Evolutionary conservation across 2,888 invertebrate species (phyloP), one percentile per base, ranked within the genome.

Genomic region (Hypomecis punctinalis): DNA sequence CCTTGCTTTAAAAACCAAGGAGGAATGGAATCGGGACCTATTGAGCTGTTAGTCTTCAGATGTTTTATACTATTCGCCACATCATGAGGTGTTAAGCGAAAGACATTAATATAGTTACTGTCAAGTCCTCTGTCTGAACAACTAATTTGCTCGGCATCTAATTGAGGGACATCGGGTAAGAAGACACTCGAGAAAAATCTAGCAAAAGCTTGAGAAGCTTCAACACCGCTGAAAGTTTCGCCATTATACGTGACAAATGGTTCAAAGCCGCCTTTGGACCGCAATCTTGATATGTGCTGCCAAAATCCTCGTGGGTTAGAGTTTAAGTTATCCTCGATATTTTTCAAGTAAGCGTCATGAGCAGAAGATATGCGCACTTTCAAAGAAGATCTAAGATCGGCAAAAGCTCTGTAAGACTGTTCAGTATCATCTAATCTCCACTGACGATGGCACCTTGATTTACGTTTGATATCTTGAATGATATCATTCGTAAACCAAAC

Each of bases 201-300:
- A 6, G 54, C 61, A 36, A 61, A 61, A 6, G 55, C 55, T 9
- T 61, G 39, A 6, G 61, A 11, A 5, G 61, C 61, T 9, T 35
- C 37, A 0, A 23, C 8, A 0, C 54, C 61, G 37, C 39, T 23
- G 11, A 47, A 43, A 0, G 43, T 42, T 10, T n/a, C 8, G 10
- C 43, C 54, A 43, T 61, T n/a, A 13, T 57, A 57, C 1, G 33
- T 57, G 5, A 63, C 39, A 3, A 0, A 36, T 10, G 62, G 57
- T 36, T 57, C 62, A 40, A 63, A 63, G 10, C 63, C 47, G 5
- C 54, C 54, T 33, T 55, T 55, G 3, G 43, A 55, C 11, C 36
- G 40, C 35, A 55, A 43, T n/a, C 46, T 53, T 1, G 52, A 42
- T 5, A 58, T n/a, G 40, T 58, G 48, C 8, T 8, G 48, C 53